Evolutionary conservation across 2,888 invertebrate species (phyloP), one percentile per base, ranked within the genome.

Genomic region (Macroteleia sp.): DNA sequence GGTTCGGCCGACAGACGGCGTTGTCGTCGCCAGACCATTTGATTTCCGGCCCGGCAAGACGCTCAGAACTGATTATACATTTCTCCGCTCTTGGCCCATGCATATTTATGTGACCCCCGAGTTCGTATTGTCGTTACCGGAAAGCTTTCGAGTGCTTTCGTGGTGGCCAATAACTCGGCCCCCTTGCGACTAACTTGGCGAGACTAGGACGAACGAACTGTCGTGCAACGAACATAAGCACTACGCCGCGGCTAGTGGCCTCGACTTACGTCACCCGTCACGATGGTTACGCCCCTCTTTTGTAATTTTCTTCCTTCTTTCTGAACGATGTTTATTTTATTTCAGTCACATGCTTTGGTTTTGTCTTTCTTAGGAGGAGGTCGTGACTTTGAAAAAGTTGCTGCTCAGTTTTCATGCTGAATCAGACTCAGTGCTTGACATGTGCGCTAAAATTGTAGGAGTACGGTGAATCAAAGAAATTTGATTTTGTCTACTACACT

Each of bases 241-340:
- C 30, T 64, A 70, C 57, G 59, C 39, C 57, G 52, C 52, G 61
- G 69, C 71, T 75, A 67, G 75, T 66, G 42, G 78, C 76, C 78
- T 73, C 80, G 80, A 71, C 78, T 80, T 79, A 61, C 75, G 76
- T 79, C 76, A 76, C 75, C 73, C 74, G 80, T 76, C 75, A 80
- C 80, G 74, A 80, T 75, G 75, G 78, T 76, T 76, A 79, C 79
- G 69, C 73, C 73, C 76, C 66, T 67, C 77, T 77, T 77, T 77
- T 71, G 48, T 71, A 67, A 28, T 71, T 71, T 77, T 70, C 71
- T 77, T 71, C 59, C 59, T 71, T 70, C 66, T 69, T 76, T 52
- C 64, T 39, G 34, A 25, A 22, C 36, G 10, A 57, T 52, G 70
- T 59, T 71, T 71, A 56, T 71, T 71, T 71, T 56, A 54, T 71